Evolutionary conservation across 2,113 vertebrate species (phyloP).

Genomic region (Acanthisitta chloris): DNA sequence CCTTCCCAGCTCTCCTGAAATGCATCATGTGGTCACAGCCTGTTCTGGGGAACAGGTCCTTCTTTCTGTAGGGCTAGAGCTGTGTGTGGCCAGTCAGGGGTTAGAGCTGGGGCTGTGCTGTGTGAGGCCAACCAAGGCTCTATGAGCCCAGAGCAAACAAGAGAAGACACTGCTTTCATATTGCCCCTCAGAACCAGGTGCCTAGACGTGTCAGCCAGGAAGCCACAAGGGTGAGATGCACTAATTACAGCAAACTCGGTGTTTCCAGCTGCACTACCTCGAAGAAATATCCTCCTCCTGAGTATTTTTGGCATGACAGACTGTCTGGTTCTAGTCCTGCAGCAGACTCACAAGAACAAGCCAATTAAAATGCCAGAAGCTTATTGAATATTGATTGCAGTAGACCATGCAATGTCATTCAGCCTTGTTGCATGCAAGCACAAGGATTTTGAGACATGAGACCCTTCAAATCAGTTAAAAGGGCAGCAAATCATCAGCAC

Average conservation of each 20-base stretch:
- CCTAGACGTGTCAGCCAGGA: background rate
- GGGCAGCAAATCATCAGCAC: background rate
- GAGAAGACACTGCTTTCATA: background rate
- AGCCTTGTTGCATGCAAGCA: background rate
- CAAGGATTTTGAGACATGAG: background rate
- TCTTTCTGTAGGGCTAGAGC: background rate
- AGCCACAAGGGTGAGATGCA: background rate
- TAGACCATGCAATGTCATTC: background rate
- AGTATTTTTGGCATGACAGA: conserved; percentile 11
- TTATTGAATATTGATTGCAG: background rate
- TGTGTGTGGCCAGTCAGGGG: too few species aligned
- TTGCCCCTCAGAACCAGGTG: background rate
- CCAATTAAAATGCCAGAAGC: conserved; percentile 10
- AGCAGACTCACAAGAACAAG: background rate
- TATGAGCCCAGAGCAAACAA: background rate
- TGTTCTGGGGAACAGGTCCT: background rate
- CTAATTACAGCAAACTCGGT: background rate
- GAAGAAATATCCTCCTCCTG: background rate
- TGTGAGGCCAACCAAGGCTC: background rate
- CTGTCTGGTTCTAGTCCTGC: background rate
- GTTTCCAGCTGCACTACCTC: conserved; percentile 3
- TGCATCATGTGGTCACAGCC: background rate
- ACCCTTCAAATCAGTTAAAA: background rate
- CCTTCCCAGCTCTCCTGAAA: conserved; percentile 36
- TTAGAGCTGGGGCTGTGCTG: background rate